These are phyloP conservation scores for Bufo bufo DNA, from an alignment of 2,113 vertebrate genomes.

Conservation along the genomic window DNA sequence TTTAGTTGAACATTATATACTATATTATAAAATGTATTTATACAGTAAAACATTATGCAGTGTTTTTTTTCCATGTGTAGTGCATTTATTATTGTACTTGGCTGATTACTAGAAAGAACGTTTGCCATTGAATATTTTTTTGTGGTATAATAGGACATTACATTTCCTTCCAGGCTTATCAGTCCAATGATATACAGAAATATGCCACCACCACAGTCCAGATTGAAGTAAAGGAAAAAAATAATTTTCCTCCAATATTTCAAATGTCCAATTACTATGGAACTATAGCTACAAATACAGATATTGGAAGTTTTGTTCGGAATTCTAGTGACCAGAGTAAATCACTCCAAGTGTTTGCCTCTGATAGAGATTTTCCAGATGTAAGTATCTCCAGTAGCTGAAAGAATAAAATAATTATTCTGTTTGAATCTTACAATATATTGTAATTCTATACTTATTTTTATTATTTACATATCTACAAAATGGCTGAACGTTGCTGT, in stretches of 20 bases:
- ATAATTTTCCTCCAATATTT: slow-evolving; percentile 75
- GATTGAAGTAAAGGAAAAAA: slow-evolving; percentile 80
- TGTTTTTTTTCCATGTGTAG: too few relatives aligned
- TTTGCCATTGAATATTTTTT: too few relatives aligned
- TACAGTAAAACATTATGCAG: too few relatives aligned
- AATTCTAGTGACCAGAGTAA: slow-evolving; percentile 70
- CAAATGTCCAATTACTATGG: slow-evolving; percentile 71
- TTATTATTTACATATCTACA: background rate
- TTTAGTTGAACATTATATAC: too few relatives aligned
- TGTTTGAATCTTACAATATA: background rate
- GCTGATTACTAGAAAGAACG: too few relatives aligned
- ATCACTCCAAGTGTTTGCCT: slow-evolving; percentile 66
- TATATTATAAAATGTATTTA: too few relatives aligned
- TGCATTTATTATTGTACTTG: too few relatives aligned
- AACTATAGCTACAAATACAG: slow-evolving; percentile 69
- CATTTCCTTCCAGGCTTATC: slow-evolving; percentile 72
- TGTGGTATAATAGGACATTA: background rate
- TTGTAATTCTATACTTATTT: background rate
- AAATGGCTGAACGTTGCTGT: background rate
- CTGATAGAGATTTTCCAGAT: slow-evolving; percentile 64
- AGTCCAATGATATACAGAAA: slow-evolving; percentile 78
- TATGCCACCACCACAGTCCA: slow-evolving; percentile 74
- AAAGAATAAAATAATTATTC: background rate
- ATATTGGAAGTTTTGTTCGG: slow-evolving; percentile 76
- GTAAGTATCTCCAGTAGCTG: slow-evolving; percentile 59